Base-by-base conservation (phyloP, 2,888 invertebrate species). In the Nomada hirtipes region DNA sequence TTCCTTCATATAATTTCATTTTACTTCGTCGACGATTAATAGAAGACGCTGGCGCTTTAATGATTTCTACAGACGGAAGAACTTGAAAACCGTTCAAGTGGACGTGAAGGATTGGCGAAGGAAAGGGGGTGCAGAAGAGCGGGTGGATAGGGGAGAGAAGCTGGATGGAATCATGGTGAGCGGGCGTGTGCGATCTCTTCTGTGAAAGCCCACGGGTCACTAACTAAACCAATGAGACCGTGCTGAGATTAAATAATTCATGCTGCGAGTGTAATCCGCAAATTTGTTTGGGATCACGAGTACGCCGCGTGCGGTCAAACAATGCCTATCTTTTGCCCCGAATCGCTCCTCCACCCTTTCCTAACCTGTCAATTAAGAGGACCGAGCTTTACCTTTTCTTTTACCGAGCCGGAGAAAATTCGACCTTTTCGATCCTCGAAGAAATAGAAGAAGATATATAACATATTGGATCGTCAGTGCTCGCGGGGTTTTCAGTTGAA, bases 181-280 rank as follows among this genome's bases (percentile, higher is more conserved):
- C 88, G 83, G 87, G 88, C 87, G 89, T 88, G 86, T 81, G 88
- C 87, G 89, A 88, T 88, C 89, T 87, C 85, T 82, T 82, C 80
- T 86, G 85, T 84, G 88, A 88, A 85, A 85, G 81, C 87, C 89
- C 85, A 88, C 87, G 88, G 89, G 90, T 90, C 90, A 87, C 91
- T 89, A 91, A 90, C 91, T 90, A 90, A 89, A 91, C 90, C 90
- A 90, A 90, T 89, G 89, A 91, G 88, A 89, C 86, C 89, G 91
- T 87, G 90, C 89, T 89, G 91, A 89, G 92, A 92, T 91, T 92
- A 92, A 91, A 92, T 91, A 92, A 92, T 92, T 92, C 92, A 92
- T 89, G 92, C 93, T 92, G 92, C 79, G 92, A 90, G 89, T 89
- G 91, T 92, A 93, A 92, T 93, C 92, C 92, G 91, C 92, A 92